Base-by-base conservation (phyloP, 2,888 invertebrate species). In the Masnerella sp. region DNA sequence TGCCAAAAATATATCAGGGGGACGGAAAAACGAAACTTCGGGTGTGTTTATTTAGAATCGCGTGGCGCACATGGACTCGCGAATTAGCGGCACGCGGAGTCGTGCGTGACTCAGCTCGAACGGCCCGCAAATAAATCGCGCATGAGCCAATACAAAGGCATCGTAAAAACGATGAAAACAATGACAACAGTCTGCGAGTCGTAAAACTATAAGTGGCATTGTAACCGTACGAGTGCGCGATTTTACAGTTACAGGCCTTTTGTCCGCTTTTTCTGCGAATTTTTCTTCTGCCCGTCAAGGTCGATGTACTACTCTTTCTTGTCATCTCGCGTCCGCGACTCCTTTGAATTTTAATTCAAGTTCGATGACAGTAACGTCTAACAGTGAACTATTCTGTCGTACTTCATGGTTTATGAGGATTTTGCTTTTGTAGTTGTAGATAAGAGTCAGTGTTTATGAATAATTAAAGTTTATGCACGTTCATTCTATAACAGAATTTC, bases 181-280 rank as follows among this genome's bases (percentile, higher is more conserved):
- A 78, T 76, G 77, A 77, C 72, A 77, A 73, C 58, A 51, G 58
- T 11, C 51, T 42, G 69, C 61, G 52, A 75, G 49, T 77, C 75
- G 70, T 78, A 76, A 78, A 78, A 67, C 74, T 76, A 58, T 65
- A 75, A 69, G 64, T 65, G 62, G 75, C 61, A 68, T 56, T 54
- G 61, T 45, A 43, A 51, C 58, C 58, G 42, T 51, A 58, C 49
- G 40, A 43, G 17, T 32, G 28, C 36, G 59, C 59, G 51, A 32
- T 43, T 59, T 68, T 59, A 51, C 43, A 59, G 52, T 56, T 56
- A 49, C 52, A 2, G 32, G 20, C 34, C 52, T 68, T 68, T 68
- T 58, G 58, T 52, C 15, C 34, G 30, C 36, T 25, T 59, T 40
- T 51, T 51, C 42, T 30, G 49, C 43, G 18, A 11, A 22, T 58